A percentile compares a stretch with the other conserved stretches of the same genome.
Evolutionary conservation across 2,888 invertebrate genomes (phyloP).

Genomic region (Megastigmus dorsalis): DNA sequence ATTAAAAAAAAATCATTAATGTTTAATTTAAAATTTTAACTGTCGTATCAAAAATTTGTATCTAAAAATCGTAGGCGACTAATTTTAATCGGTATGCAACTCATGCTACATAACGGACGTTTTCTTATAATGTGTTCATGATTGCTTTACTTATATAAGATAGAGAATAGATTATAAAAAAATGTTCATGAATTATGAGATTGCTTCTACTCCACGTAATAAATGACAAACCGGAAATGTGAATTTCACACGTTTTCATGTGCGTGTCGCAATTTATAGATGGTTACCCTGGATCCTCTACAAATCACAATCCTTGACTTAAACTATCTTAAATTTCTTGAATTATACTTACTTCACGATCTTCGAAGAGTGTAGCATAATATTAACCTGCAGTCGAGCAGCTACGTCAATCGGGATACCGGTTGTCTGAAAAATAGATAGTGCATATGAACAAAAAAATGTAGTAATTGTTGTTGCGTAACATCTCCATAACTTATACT

Average conservation of each 20-base stretch:
- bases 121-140: too few species aligned
- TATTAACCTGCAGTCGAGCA: conserved; percentile 87
- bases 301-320: not conserved
- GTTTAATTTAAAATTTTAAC: not conserved
- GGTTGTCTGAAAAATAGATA: conserved; percentile 77
- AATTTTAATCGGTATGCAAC: too few species aligned
- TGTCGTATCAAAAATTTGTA: not conserved
- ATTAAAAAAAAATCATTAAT: not conserved
- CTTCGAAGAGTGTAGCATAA: conserved; percentile 81
- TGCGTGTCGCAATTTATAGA: too few species aligned
- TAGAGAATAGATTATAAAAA: too few species aligned
- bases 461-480: too few species aligned
- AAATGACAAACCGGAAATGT: too few species aligned
- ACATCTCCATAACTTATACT: not conserved
- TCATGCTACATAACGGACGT: too few species aligned
- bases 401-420: conserved; percentile 86
- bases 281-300: too few species aligned
- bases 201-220: too few species aligned
- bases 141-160: too few species aligned
- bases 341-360: conserved; percentile 79
- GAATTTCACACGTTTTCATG: too few species aligned
- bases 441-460: not conserved
- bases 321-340: not conserved
- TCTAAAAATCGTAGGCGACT: not conserved
- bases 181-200: too few species aligned